Evolutionary conservation across 2,888 invertebrate species (phyloP).

Genomic region (Scaeva pyrastri): DNA sequence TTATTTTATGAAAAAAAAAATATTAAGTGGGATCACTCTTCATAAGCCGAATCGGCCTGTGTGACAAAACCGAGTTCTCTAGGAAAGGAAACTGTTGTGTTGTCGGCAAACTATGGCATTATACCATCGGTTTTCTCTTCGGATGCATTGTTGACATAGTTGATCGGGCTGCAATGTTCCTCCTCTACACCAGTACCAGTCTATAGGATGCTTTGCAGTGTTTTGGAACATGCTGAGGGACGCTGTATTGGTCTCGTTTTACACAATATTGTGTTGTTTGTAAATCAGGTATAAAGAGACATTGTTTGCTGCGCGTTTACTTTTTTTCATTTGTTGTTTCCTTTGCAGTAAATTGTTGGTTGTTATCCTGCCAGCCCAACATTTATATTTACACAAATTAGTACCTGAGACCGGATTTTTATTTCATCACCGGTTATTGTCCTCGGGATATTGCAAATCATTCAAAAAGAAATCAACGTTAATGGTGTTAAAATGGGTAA

Average conservation of each 20-base stretch:
- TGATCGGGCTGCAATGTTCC: slow-evolving; percentile 36
- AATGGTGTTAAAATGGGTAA: slow-evolving; percentile 77
- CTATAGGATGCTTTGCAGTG: slow-evolving; percentile 33
- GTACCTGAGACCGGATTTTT: slow-evolving; percentile 74
- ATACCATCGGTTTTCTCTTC: slow-evolving; percentile 70
- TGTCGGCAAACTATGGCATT: slow-evolving; percentile 76
- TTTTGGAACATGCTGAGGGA: slow-evolving; percentile 27
- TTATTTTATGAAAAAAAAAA: too few relatives aligned
- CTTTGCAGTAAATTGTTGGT: slow-evolving; percentile 17
- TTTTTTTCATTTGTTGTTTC: slow-evolving; percentile 40
- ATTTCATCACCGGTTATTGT: slow-evolving; percentile 76
- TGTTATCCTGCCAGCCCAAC: slow-evolving; percentile 58
- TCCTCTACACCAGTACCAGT: slow-evolving; percentile 10
- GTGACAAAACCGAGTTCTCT: slow-evolving; percentile 64
- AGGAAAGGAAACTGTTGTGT: slow-evolving; percentile 69
- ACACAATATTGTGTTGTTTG: slow-evolving; percentile 59
- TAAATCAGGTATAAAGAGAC: slow-evolving; percentile 30
- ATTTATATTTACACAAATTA: slow-evolving; percentile 74
- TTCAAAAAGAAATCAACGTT: slow-evolving; percentile 78
- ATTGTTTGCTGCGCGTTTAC: slow-evolving; percentile 56
- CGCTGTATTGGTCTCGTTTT: slow-evolving; percentile 62
- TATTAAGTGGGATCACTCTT: slow-evolving; percentile 20
- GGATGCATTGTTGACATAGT: slow-evolving; percentile 48
- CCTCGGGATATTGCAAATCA: slow-evolving; percentile 77
- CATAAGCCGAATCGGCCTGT: slow-evolving; percentile 4